Percentiles rank a stretch among this genome's conserved stretches.
Conservation (phyloP, 1,140 invertebrate genomes). For the Aporrectodea caliginosa region DNA sequence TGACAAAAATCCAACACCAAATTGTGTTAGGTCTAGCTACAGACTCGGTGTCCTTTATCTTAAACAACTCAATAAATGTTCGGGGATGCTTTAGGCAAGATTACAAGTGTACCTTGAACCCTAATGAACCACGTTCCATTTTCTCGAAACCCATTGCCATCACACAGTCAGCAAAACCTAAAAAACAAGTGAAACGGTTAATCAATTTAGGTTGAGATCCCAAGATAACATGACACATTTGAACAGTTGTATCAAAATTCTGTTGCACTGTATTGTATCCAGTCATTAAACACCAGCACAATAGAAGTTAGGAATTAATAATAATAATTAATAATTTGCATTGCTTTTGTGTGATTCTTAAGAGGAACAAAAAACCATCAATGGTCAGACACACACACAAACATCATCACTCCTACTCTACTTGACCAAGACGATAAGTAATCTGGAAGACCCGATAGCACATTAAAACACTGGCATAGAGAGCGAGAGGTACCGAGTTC, state of each 20-base stretch:
- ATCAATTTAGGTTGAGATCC: too few relatives aligned
- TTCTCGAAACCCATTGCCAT: constrained; percentile 96
- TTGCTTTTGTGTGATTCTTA: too few relatives aligned
- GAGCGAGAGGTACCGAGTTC: too few relatives aligned
- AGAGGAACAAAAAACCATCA: too few relatives aligned
- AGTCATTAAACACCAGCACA: neutral
- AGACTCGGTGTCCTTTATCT: neutral
- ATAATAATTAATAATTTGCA: neutral
- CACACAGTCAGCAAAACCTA: constrained; percentile 74
- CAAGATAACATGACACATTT: too few relatives aligned
- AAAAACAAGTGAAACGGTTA: neutral
- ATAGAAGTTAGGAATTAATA: neutral
- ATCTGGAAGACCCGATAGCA: too few relatives aligned
- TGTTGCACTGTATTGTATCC: neutral
- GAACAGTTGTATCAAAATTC: neutral
- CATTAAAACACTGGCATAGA: too few relatives aligned
- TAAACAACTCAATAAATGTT: neutral
- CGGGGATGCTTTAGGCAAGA: neutral
- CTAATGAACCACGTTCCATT: constrained; percentile 88
- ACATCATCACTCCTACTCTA: too few relatives aligned
- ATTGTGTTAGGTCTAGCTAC: too few relatives aligned
- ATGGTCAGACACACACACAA: too few relatives aligned
- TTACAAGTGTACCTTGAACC: constrained; percentile 61
- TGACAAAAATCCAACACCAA: neutral
- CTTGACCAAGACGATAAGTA: too few relatives aligned